phyloP scores from a whole-genome alignment of 1,140 invertebrate genomes.

The Dreissena rostriformis region DNA sequence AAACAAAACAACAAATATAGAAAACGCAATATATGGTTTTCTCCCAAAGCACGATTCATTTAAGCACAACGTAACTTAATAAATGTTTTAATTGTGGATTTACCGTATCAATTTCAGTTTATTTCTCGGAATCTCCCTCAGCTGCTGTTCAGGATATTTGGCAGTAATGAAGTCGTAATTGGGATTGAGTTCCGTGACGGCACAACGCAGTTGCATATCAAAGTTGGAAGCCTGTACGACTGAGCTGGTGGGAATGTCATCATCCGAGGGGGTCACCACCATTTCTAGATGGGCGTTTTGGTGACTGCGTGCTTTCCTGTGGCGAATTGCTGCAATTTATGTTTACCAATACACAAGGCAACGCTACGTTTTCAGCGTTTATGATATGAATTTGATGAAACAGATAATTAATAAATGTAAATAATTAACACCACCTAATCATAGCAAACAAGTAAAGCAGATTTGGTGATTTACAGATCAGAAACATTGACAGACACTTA shows the following conservation, averaged over 20 bases:
- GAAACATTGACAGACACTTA: neutral
- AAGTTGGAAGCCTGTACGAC: conserved; percentile 10
- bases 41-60: no score
- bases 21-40: no score
- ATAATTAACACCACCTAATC: no score
- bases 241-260: conserved; percentile 5
- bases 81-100: no score
- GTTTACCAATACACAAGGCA: no score
- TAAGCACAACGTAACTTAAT: no score
- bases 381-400: no score
- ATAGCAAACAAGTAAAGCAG: no score
- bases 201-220: conserved; percentile 40
- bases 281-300: conserved; percentile 33
- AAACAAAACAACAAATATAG: no score
- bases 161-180: conserved; percentile 55
- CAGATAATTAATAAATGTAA: no score
- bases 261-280: conserved; percentile 18
- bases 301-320: neutral
- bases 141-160: conserved; percentile 53
- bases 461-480: no score
- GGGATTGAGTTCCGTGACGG: conserved; percentile 50
- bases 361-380: no score
- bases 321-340: conserved; percentile 27
- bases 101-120: conserved; percentile 42
- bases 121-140: conserved; percentile 44